Base-by-base conservation (phyloP, 2,797 vertebrate species). In the Trachops cirrhosus region DNA sequence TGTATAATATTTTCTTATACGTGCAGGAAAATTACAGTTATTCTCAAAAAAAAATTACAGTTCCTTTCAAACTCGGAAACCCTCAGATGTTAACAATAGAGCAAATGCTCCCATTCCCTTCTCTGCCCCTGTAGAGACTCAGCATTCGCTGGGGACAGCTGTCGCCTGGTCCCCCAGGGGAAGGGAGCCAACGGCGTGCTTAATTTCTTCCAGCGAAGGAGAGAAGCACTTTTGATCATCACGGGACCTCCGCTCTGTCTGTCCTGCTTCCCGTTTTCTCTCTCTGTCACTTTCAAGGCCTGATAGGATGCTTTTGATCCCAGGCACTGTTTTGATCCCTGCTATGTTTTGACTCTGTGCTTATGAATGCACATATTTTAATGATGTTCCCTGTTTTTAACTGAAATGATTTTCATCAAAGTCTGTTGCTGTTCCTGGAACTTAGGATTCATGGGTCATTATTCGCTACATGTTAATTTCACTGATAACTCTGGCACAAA, bases 291-390 rank as follows among this genome's bases (percentile, higher is more conserved):
- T 34, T n/a, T 73, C 75, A 68, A 87, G 71, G 64, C 48, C 26
- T 0, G 70, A 62, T 19, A 50, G 48, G 57, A 29, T 14, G 37
- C 54, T 87, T 79, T 86, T 91, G 85, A 68, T 92, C 54, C 48
- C 14, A 14, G 62, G 46, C 21, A n/a, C 26, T 54, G 88, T 93
- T 82, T 57, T 62, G 52, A 86, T 67, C 62, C 34, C 50, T 52
- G 7, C 7, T 44, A 32, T 41, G 34, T 80, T 88, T 96, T 80
- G 78, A 52, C 22, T 83, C 32, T 93, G 1, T 34, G 44, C 85
- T 93, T 79, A 91, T 52, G 24, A 91, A 78, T 94, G 57, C 32
- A 85, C 0, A 59, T 88, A 82, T 86, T 91, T 94, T 62, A 46
- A 80, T 89, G 59, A 57, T 93, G 68, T 48, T 90, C n/a, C 12